Percentiles rank a stretch among this genome's conserved stretches.
Conservation (phyloP, 2,888 invertebrate species). For the Polia nebulosa region DNA sequence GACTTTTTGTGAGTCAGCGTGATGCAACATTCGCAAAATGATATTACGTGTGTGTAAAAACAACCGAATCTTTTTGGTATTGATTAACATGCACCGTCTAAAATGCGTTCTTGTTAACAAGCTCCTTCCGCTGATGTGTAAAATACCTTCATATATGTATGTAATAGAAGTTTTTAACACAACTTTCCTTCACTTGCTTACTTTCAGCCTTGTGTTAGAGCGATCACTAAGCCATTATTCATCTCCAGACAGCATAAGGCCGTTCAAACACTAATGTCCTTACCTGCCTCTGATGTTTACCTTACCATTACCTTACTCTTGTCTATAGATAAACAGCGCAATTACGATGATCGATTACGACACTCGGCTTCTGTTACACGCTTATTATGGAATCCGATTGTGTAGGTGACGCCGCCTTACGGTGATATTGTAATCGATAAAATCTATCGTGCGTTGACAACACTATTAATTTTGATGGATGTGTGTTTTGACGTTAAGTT, state of each 20-base stretch:
- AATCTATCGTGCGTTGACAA: conserved; percentile 76
- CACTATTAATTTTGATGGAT: conserved; percentile 83
- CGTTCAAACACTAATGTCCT: conserved; percentile 80
- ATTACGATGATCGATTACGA: conserved; percentile 86
- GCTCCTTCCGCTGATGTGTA: conserved; percentile 73
- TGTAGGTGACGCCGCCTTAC: conserved; percentile 68
- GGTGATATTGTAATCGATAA: conserved; percentile 80
- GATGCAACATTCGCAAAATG: conserved; percentile 79
- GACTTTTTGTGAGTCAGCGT: conserved; percentile 72
- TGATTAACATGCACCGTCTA: conserved; percentile 83
- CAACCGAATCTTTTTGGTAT: conserved; percentile 77
- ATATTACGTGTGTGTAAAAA: conserved; percentile 74
- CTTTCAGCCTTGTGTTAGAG: conserved; percentile 62
- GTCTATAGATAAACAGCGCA: conserved; percentile 74
- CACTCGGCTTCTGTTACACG: conserved; percentile 79
- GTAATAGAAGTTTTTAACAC: conserved; percentile 67
- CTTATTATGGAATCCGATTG: conserved; percentile 76
- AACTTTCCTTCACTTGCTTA: conserved; percentile 72
- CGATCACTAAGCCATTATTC: conserved; percentile 72
- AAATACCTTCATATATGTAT: conserved; percentile 57
- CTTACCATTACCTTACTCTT: conserved; percentile 80
- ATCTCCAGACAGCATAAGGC: conserved; percentile 71
- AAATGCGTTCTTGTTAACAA: conserved; percentile 74
- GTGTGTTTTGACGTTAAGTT: conserved; percentile 54
- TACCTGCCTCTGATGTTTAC: conserved; percentile 83